Evolutionary conservation across 2,888 invertebrate species (phyloP).

Genomic region (Matsumyia berberina): DNA sequence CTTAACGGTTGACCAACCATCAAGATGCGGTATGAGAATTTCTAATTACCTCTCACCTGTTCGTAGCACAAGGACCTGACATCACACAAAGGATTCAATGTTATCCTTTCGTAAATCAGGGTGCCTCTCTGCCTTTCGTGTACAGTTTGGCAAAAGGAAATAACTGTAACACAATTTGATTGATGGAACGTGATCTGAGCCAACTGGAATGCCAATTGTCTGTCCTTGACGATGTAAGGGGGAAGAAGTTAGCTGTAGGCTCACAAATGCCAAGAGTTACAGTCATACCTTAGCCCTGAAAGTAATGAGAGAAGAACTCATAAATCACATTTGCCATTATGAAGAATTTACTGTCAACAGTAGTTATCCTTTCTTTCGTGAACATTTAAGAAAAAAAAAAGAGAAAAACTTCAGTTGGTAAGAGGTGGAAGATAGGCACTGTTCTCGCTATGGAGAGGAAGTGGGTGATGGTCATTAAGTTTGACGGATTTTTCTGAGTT

Average conservation of each 20-base stretch:
- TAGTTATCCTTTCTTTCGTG: constrained; percentile 24
- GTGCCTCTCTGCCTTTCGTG: background rate
- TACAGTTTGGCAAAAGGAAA: background rate
- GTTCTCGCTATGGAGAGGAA: too few species aligned
- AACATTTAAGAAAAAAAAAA: too few species aligned
- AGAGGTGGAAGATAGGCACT: too few species aligned
- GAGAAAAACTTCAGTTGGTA: too few species aligned
- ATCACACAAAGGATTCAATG: background rate
- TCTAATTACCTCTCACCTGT: constrained; percentile 9
- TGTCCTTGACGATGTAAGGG: background rate
- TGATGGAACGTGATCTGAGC: constrained; percentile 21
- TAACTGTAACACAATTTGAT: constrained; percentile 18
- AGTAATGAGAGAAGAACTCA: constrained; percentile 15
- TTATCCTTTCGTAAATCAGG: background rate
- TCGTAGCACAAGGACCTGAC: background rate
- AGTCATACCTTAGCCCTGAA: background rate
- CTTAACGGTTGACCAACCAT: background rate
- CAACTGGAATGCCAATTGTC: constrained; percentile 17
- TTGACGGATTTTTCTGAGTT: too few species aligned
- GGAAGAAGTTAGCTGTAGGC: constrained; percentile 1
- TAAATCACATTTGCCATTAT: constrained; percentile 21
- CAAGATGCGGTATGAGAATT: background rate
- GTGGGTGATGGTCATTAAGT: too few species aligned
- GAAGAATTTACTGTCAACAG: constrained; percentile 29
- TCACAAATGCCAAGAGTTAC: constrained; percentile 19